These are phyloP conservation scores for Harpagoxenus sublaevis DNA, from an alignment of 2,888 invertebrate species.

Conservation along the genomic window DNA sequence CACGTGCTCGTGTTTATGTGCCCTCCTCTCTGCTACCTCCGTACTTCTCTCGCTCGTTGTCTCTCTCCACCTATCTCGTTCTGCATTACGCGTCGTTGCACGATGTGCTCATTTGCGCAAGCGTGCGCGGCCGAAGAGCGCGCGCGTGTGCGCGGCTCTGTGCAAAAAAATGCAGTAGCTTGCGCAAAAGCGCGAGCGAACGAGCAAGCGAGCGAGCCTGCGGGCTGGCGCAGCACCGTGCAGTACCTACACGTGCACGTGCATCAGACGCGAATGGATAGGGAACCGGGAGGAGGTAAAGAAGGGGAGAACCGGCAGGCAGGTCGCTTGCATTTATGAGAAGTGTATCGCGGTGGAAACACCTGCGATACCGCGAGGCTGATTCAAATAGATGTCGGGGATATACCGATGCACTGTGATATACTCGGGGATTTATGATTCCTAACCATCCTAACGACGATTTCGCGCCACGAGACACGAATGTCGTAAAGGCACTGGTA, in stretches of 20 bases:
- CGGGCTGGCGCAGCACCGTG: background rate
- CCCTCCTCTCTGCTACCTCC: background rate
- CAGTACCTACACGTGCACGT: slow-evolving; percentile 26
- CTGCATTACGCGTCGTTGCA: slow-evolving; percentile 38
- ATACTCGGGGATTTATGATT: slow-evolving; percentile 18
- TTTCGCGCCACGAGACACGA: background rate
- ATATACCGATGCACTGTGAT: slow-evolving; percentile 26
- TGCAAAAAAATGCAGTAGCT: slow-evolving; percentile 30
- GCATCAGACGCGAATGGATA: slow-evolving; percentile 27
- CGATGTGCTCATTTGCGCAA: slow-evolving; percentile 44
- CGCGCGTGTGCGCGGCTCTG: slow-evolving; percentile 1
- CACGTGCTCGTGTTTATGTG: slow-evolving; percentile 53
- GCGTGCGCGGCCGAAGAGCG: slow-evolving; percentile 28
- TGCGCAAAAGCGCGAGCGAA: slow-evolving; percentile 40
- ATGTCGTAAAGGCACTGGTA: background rate
- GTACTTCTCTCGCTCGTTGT: background rate
- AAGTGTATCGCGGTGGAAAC: slow-evolving; percentile 50
- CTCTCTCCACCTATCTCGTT: background rate
- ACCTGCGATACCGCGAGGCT: slow-evolving; percentile 40
- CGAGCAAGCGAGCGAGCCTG: slow-evolving; percentile 4
- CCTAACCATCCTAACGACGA: background rate
- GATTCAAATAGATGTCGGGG: slow-evolving; percentile 41
- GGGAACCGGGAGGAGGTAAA: background rate
- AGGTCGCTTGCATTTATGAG: slow-evolving; percentile 46
- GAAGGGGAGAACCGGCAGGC: background rate